These are phyloP conservation scores for Otis tarda DNA, from an alignment of 2,113 vertebrate species.

Conservation along the genomic window DNA sequence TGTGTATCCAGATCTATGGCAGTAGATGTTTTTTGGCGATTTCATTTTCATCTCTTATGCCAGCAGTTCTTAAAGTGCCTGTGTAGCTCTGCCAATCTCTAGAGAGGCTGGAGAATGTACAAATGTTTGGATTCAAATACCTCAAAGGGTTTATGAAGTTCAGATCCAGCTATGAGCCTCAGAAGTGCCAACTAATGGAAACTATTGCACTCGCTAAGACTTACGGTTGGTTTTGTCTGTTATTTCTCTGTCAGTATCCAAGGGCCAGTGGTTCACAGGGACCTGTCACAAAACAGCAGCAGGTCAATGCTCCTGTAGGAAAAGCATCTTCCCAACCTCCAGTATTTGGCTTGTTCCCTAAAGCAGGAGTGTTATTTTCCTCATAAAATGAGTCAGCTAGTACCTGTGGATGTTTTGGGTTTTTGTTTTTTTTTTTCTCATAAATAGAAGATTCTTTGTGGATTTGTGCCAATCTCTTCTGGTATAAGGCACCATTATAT, in stretches of 20 bases:
- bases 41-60: not conserved
- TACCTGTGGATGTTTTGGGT: not conserved
- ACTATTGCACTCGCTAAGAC: not conserved
- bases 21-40: not conserved
- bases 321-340: not conserved
- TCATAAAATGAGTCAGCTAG: slow-evolving; percentile 20
- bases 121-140: not conserved
- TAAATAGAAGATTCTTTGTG: slow-evolving; percentile 23
- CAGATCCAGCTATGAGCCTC: not conserved
- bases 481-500: not conserved
- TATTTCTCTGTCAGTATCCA: not conserved
- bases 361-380: not conserved
- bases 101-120: not conserved
- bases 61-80: not conserved
- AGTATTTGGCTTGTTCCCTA: slow-evolving; percentile 19
- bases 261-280: not conserved
- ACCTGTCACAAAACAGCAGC: not conserved
- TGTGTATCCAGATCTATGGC: not conserved
- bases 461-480: not conserved
- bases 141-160: slow-evolving; percentile 23
- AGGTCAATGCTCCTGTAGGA: not conserved
- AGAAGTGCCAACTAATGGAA: not conserved
- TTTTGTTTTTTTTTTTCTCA: not conserved
- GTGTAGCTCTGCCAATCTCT: slow-evolving; percentile 12
- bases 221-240: not conserved